A percentile compares a stretch with the other conserved stretches of the same genome.
Conservation (phyloP, 2,888 invertebrate species). For the Dusona sp. region DNA sequence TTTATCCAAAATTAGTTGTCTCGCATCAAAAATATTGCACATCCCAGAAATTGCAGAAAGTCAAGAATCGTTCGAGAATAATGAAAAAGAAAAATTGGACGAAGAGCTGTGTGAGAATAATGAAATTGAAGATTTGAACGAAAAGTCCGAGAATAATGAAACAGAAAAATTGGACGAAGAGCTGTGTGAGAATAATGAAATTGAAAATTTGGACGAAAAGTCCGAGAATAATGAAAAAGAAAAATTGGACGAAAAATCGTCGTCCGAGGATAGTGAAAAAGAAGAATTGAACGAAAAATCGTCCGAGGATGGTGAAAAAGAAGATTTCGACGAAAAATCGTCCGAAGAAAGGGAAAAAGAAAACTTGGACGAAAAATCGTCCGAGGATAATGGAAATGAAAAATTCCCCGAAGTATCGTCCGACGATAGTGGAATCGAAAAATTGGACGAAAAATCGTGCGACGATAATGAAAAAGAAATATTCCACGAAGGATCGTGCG, state of each 20-base stretch:
- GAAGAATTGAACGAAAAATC: no score
- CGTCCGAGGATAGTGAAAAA: no score
- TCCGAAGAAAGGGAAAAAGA: no score
- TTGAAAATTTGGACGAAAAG: background rate
- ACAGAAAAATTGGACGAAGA: background rate
- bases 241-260: background rate
- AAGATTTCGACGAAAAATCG: no score
- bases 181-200: background rate
- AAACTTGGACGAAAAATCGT: no score
- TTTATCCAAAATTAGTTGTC: conserved; percentile 40
- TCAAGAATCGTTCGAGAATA: background rate
- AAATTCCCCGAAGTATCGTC: no score
- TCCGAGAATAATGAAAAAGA: background rate
- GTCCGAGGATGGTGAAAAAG: background rate
- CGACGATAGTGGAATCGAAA: background rate
- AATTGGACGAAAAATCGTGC: background rate
- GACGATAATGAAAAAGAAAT: background rate
- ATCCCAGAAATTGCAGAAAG: background rate
- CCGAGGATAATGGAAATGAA: no score
- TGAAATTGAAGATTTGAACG: no score
- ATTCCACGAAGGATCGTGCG: background rate
- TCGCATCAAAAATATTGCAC: background rate
- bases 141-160: background rate
- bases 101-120: no score
- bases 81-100: background rate